These are phyloP conservation scores for Takifugu ocellatus DNA, from an alignment of 2,797 vertebrate genomes.

Conservation along the genomic window DNA sequence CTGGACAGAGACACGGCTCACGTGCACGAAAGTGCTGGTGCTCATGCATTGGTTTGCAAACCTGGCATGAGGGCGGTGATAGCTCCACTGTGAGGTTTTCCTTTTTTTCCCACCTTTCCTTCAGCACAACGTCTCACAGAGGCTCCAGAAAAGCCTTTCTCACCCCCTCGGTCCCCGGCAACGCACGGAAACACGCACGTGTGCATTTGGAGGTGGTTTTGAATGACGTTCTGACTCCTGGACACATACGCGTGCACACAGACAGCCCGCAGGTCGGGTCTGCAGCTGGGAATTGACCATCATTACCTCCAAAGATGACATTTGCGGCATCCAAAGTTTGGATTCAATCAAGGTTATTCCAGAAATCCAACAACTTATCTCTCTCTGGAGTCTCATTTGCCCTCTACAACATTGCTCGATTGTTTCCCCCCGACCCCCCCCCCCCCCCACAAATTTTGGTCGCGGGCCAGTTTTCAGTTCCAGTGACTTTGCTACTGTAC, in stretches of 20 bases:
- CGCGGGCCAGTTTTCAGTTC: conserved; percentile 15
- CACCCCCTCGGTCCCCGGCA: not conserved
- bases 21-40: conserved; percentile 16
- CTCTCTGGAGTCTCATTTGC: conserved; percentile 13
- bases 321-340: conserved; percentile 27
- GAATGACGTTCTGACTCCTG: conserved; percentile 52
- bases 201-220: conserved; percentile 25
- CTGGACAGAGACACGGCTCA: not conserved
- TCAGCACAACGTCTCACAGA: conserved; percentile 39
- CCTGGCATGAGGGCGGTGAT: conserved; percentile 25
- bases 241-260: conserved; percentile 5
- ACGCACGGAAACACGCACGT: not conserved
- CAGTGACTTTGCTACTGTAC: conserved; percentile 36
- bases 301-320: conserved; percentile 14
- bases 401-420: conserved; percentile 35
- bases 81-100: conserved; percentile 27
- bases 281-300: conserved; percentile 48
- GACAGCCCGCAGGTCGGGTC: conserved; percentile 20
- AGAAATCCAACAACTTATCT: conserved; percentile 15
- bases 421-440: not conserved
- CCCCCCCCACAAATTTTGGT: conserved; percentile 23
- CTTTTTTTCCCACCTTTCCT: conserved; percentile 20
- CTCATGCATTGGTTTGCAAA: conserved; percentile 9
- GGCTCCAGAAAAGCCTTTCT: conserved; percentile 28
- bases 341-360: conserved; percentile 48